Base-by-base conservation (phyloP, 2,113 vertebrate genomes). In the Microcebus ravelobensis region DNA sequence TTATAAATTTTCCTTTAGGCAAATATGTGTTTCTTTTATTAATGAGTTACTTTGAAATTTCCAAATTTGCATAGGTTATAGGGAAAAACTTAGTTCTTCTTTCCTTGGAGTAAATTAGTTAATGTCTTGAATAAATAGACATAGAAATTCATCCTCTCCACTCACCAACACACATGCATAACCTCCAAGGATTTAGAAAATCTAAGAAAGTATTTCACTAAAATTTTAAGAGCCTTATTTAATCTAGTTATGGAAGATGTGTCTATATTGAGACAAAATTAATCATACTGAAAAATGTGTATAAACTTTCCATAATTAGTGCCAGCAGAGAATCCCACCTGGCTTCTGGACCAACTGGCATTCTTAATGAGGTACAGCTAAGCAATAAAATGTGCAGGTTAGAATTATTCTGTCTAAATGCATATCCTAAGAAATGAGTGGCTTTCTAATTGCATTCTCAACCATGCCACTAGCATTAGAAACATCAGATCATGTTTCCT, bases 31-130 rank as follows among this genome's bases (percentile, higher is more conserved):
- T 89, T 65, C 3, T 81, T 92, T 96, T 91, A 80, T 61, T 92
- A 73, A 48, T 83, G 7, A 93, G 45, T 61, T 57, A 59, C 92
- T 77, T 97, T 29, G 3, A 87, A 65, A 95, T 70, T 87, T 91
- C 31, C 17, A 84, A 80, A 55, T 68, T 18, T 79, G 17, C 73
- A 11, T 79, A 55, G 4, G 20, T 83, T 89, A n/a, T 68, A 83
- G 13, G 3, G 25, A 36, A 94, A 94, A 63, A 55, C 31, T 6
- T 61, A 15, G 36, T 81, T 50, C 27, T 77, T 52, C 6, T 70
- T 80, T 74, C 31, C 6, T 77, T 90, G 12, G 2, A 80, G 88
- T 76, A 90, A 76, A 52, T 80, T 70, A 87, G 52, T 4, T 83
- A 91, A 50, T 50, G 3, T 86, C 89, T 93, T 91, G 2, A 73